Conservation (phyloP, 2,113 vertebrate species). For the Suncus etruscus region DNA sequence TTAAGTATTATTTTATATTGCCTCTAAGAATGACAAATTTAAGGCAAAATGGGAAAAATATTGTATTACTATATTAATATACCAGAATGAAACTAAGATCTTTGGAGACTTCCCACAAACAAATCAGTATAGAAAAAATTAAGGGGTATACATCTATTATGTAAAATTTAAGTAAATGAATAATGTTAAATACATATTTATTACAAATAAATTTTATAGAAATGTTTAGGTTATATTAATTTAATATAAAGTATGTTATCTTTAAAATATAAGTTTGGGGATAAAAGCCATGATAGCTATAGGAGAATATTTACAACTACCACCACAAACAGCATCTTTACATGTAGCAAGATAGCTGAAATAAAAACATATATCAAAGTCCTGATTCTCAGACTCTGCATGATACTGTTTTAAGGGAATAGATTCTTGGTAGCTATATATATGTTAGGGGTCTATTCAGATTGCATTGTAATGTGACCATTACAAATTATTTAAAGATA, state of each 20-base stretch:
- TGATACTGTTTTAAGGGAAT: background rate
- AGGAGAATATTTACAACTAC: background rate
- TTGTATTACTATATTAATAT: background rate
- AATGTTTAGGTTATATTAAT: no score
- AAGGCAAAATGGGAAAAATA: background rate
- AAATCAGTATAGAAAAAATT: background rate
- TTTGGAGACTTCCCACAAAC: background rate
- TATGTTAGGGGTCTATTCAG: slow-evolving; percentile 16
- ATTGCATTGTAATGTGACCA: background rate
- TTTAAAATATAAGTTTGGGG: no score
- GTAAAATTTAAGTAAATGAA: background rate
- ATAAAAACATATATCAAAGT: background rate
- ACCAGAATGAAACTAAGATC: background rate
- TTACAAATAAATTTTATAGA: no score
- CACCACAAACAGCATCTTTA: background rate
- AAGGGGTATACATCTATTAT: background rate
- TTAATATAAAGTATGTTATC: no score
- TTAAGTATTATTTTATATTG: slow-evolving; percentile 34
- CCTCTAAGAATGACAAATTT: background rate
- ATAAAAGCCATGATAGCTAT: background rate
- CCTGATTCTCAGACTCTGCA: background rate
- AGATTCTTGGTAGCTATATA: background rate
- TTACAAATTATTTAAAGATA: background rate
- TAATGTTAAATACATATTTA: no score
- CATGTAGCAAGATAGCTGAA: background rate